A percentile compares a stretch with the other conserved stretches of the same genome.
Conservation (phyloP, 2,888 invertebrate genomes). For the Lingula anatina region DNA sequence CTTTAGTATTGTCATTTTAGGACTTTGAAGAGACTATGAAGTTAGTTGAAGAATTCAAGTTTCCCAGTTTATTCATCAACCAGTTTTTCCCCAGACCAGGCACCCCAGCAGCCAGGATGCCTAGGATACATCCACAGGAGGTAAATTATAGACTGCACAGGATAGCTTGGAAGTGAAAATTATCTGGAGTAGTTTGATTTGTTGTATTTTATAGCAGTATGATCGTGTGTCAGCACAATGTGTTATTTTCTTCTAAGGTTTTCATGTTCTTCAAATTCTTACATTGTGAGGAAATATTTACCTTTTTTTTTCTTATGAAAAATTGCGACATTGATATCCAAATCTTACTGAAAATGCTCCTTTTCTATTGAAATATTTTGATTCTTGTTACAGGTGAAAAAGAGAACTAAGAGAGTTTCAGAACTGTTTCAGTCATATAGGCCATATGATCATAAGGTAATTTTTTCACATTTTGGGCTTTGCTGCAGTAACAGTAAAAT, state of each 20-base stretch:
- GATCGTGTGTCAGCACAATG: no score
- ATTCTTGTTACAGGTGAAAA: slow-evolving; percentile 68
- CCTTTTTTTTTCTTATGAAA: no score
- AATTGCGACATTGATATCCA: no score
- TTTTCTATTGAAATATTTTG: no score
- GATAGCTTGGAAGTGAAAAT: no score
- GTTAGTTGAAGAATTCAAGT: slow-evolving; percentile 78
- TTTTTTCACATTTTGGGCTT: not conserved
- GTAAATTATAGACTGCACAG: slow-evolving; percentile 33
- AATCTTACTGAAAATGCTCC: no score
- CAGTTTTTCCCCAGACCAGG: slow-evolving; percentile 96
- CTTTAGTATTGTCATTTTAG: slow-evolving; percentile 17
- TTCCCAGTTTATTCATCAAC: slow-evolving; percentile 94
- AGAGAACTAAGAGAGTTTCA: slow-evolving; percentile 79
- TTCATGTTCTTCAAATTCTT: no score
- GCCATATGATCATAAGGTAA: slow-evolving; percentile 65
- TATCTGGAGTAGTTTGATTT: no score
- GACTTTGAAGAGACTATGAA: slow-evolving; percentile 85
- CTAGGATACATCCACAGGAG: slow-evolving; percentile 74
- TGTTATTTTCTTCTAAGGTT: no score
- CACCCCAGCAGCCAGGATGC: slow-evolving; percentile 90
- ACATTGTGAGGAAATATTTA: no score
- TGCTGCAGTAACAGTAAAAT: no score
- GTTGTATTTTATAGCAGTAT: no score
- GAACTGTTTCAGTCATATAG: slow-evolving; percentile 83